Conservation (phyloP, 2,797 vertebrate genomes). For the Pangasius sanitwongsei region DNA sequence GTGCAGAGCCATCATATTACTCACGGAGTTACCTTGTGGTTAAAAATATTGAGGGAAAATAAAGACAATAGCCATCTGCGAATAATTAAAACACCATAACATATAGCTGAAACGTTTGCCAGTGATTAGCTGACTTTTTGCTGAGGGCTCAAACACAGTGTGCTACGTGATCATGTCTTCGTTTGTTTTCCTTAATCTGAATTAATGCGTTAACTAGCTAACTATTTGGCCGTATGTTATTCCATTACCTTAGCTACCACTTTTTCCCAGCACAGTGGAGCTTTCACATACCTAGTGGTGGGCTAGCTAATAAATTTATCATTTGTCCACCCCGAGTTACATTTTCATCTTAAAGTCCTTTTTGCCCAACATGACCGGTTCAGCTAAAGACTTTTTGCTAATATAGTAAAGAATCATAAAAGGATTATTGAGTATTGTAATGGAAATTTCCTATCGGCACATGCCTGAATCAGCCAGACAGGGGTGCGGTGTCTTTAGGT, state of each 20-base stretch:
- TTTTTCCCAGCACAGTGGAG: neutral
- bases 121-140: neutral
- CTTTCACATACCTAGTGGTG: neutral
- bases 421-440: neutral
- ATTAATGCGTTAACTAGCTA: neutral
- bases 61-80: neutral
- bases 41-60: neutral
- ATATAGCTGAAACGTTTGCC: neutral
- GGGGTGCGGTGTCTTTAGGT: neutral
- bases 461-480: conserved; percentile 2
- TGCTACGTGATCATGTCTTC: neutral
- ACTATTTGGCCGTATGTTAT: neutral
- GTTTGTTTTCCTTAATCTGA: neutral
- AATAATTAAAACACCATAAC: neutral
- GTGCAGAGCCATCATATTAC: neutral
- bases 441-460: neutral
- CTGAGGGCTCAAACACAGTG: neutral
- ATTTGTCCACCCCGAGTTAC: neutral
- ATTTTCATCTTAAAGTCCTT: neutral
- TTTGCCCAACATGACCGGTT: neutral
- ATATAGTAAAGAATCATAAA: neutral
- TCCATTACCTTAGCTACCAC: neutral
- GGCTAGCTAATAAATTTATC: neutral
- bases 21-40: neutral
- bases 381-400: neutral